phyloP scores from a whole-genome alignment of 2,888 invertebrate species.

The Nemurella pictetii region DNA sequence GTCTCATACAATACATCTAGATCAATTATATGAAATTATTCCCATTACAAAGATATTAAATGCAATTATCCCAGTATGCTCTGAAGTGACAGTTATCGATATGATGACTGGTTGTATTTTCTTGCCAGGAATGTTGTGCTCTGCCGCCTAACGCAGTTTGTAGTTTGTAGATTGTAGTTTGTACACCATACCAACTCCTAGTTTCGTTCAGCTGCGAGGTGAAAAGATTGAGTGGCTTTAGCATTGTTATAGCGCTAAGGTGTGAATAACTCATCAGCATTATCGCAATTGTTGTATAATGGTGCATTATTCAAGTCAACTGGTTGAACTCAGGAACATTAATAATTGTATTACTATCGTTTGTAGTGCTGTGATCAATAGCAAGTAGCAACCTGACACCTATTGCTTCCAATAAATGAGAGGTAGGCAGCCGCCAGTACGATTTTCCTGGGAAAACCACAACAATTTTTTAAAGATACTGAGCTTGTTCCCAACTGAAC shows the following conservation, averaged over 20 bases:
- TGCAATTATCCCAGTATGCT: slow-evolving; percentile 1
- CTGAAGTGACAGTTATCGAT: slow-evolving; percentile 24
- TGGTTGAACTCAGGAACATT: background rate
- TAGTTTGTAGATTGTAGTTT: no score
- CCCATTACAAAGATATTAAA: slow-evolving; percentile 15
- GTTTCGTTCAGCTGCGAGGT: background rate
- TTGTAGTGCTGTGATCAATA: background rate
- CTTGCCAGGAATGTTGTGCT: slow-evolving; percentile 18
- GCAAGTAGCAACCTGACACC: background rate
- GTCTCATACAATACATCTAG: slow-evolving; percentile 26
- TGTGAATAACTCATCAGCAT: background rate
- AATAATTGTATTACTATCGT: background rate
- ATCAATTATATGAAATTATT: slow-evolving; percentile 26
- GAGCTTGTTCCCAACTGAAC: background rate
- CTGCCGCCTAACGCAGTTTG: no score
- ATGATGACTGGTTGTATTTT: background rate
- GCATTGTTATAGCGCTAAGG: background rate
- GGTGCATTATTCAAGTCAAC: background rate
- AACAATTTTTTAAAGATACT: background rate
- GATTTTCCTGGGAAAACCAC: background rate
- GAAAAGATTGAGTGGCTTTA: background rate
- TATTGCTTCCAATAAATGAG: background rate
- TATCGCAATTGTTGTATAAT: background rate
- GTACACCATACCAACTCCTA: background rate
- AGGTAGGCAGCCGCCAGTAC: background rate